Evolutionary conservation across 2,888 invertebrate genomes (phyloP).

Genomic region (Griposia aprilina): DNA sequence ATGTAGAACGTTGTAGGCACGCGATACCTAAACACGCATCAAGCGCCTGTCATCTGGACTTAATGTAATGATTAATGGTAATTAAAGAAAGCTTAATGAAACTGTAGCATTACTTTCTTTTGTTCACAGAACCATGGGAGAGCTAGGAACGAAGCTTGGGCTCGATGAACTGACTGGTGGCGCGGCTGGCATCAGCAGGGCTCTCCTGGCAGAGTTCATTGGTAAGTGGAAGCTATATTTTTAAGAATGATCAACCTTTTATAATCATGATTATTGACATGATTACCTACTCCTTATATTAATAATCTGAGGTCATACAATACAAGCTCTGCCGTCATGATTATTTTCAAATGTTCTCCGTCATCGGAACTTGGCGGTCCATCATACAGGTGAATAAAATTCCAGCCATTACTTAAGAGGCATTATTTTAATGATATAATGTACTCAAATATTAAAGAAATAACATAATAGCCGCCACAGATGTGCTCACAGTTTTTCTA

Average conservation of each 20-base stretch:
- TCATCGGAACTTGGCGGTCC: background rate
- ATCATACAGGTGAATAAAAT: conserved; percentile 11
- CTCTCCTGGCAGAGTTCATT: conserved; percentile 96
- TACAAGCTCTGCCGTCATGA: background rate
- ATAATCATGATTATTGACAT: background rate
- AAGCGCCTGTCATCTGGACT: conserved; percentile 31
- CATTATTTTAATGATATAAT: conserved; percentile 19
- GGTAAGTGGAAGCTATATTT: conserved; percentile 82
- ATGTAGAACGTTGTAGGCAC: conserved; percentile 43
- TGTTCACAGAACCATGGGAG: conserved; percentile 88
- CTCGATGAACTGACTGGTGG: conserved; percentile 93
- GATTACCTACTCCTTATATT: background rate
- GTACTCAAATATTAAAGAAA: conserved; percentile 8
- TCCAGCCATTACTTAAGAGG: conserved; percentile 4
- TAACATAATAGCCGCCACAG: conserved; percentile 34
- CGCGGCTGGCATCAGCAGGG: conserved; percentile 93
- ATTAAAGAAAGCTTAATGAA: conserved; percentile 12
- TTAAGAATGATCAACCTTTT: background rate
- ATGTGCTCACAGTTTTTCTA: conserved; percentile 44
- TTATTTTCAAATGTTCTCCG: conserved; percentile 5
- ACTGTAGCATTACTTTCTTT: conserved; percentile 16
- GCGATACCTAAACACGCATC: conserved; percentile 41
- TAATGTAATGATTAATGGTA: conserved; percentile 13
- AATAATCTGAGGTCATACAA: conserved; percentile 10
- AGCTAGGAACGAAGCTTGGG: conserved; percentile 92